phyloP scores from a whole-genome alignment of 2,888 invertebrate species.

The Caenorhabditis sp. region DNA sequence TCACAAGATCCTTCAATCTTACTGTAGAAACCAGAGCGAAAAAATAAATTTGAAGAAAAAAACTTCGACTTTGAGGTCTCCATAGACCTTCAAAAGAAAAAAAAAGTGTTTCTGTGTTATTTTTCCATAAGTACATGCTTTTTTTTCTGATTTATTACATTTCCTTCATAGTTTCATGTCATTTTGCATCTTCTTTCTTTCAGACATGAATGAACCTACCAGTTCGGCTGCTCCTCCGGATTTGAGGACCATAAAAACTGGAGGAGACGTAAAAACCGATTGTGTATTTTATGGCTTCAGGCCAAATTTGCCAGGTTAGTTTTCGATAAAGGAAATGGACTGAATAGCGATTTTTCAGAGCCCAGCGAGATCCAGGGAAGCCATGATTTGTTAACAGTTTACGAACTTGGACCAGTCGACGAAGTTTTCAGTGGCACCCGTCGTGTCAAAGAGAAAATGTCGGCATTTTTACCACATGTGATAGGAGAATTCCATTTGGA shows the following conservation, averaged over 20 bases:
- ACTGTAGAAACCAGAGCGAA: too few species aligned
- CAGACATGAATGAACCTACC: slow-evolving; percentile 37
- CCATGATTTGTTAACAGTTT: slow-evolving; percentile 70
- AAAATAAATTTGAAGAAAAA: too few species aligned
- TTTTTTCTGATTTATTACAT: too few species aligned
- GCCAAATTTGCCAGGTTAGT: slow-evolving; percentile 70
- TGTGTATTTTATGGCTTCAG: slow-evolving; percentile 71
- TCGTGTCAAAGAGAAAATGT: slow-evolving; percentile 71
- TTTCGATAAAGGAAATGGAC: not conserved
- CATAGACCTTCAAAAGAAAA: too few species aligned
- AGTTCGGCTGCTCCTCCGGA: not conserved
- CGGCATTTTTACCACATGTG: slow-evolving; percentile 76
- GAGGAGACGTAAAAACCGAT: slow-evolving; percentile 18
- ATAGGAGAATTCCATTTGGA: slow-evolving; percentile 74
- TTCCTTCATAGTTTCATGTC: not conserved
- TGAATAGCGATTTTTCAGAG: slow-evolving; percentile 60
- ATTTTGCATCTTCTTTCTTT: not conserved
- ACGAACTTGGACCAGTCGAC: slow-evolving; percentile 69
- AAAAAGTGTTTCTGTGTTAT: too few species aligned
- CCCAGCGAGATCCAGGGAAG: slow-evolving; percentile 70
- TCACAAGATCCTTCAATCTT: too few species aligned
- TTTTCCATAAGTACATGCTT: too few species aligned
- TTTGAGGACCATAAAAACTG: not conserved
- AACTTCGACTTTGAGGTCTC: too few species aligned
- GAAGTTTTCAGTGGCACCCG: slow-evolving; percentile 57